A percentile compares a stretch with the other conserved stretches of the same genome.
Evolutionary conservation across 2,888 invertebrate genomes (phyloP).

Genomic region (Aleiodes testaceus): DNA sequence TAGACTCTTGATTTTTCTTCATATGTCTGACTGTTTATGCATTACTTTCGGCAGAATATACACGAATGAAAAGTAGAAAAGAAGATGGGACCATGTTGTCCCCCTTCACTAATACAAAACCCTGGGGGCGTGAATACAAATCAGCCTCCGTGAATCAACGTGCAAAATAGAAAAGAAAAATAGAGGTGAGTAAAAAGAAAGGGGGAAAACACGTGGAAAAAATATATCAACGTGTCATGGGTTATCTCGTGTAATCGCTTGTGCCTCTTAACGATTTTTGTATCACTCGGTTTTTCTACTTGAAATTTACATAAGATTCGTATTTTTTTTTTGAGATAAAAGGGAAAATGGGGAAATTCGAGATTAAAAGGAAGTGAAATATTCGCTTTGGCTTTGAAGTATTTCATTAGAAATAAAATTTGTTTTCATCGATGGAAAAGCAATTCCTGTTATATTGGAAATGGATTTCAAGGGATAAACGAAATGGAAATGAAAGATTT

Average conservation of each 20-base stretch:
- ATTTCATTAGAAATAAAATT: too few relatives aligned
- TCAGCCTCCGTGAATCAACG: slow-evolving; percentile 30
- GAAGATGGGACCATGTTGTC: not conserved
- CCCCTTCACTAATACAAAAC: not conserved
- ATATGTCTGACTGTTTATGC: not conserved
- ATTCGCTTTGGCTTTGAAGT: too few relatives aligned
- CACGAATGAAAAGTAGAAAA: not conserved
- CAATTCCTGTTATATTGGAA: not conserved
- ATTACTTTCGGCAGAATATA: not conserved
- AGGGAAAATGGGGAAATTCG: not conserved
- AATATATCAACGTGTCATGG: slow-evolving; percentile 5
- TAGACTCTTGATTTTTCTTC: too few relatives aligned
- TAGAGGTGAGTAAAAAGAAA: slow-evolving; percentile 12
- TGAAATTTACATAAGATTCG: slow-evolving; percentile 9
- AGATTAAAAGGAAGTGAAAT: too few relatives aligned
- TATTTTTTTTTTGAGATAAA: not conserved
- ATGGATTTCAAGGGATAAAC: not conserved
- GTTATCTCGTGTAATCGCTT: slow-evolving; percentile 13
- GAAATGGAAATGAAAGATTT: not conserved
- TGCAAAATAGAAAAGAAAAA: not conserved
- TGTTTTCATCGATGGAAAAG: too few relatives aligned
- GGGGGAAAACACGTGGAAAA: slow-evolving; percentile 5
- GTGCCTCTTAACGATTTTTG: slow-evolving; percentile 11
- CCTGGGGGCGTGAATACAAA: slow-evolving; percentile 38
- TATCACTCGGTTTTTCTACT: slow-evolving; percentile 3